Evolutionary conservation across 2,113 vertebrate species (phyloP).

Genomic region (Oxyura jamaicensis): DNA sequence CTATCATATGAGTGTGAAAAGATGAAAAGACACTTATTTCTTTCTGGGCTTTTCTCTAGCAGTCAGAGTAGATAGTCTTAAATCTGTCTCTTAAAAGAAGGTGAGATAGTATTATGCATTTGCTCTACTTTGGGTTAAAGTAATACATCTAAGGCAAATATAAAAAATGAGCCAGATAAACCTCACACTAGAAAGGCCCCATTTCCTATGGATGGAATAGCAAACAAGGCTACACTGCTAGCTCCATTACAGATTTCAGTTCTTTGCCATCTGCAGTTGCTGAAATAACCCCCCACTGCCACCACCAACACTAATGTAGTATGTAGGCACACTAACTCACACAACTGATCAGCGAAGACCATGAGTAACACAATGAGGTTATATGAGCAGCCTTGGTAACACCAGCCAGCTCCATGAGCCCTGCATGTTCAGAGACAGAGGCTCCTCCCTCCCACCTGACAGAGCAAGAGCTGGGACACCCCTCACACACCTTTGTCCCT

Average conservation of each 20-base stretch:
- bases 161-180: neutral
- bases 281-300: neutral
- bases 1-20: neutral
- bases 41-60: neutral
- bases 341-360: neutral
- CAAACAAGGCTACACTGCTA: fast-evolving
- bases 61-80: neutral
- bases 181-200: neutral
- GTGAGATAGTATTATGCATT: neutral
- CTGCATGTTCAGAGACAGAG: fast-evolving
- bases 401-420: neutral
- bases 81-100: neutral
- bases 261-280: neutral
- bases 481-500: neutral
- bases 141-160: neutral
- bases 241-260: neutral
- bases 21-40: neutral
- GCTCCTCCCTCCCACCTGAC: no score
- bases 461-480: neutral
- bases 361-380: neutral
- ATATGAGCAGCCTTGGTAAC: neutral
- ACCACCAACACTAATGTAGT: neutral
- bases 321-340: neutral
- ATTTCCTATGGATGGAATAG: neutral
- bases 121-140: neutral